Evolutionary conservation across 2,113 vertebrate species (phyloP), one percentile per base, ranked within the genome.

Genomic region (Euleptes europaea): DNA sequence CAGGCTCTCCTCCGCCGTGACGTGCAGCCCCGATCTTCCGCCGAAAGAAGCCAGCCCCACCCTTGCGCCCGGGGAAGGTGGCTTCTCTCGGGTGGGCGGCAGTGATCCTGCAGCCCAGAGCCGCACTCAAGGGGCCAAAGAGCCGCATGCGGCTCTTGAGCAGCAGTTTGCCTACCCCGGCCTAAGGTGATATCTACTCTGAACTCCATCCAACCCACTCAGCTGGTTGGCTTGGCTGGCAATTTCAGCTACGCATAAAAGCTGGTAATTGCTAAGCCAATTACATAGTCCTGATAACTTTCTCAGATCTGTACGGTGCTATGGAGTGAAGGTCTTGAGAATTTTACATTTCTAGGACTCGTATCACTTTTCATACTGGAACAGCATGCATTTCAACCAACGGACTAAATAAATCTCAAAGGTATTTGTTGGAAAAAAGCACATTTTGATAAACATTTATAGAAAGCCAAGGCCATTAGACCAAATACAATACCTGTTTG

Each of bases 401-500:
- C 38, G 70, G 35, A 1, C 2, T 13, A 65, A 23, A 15, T 19
- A 38, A 2, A 6, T 75, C 86, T 42, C 63, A 86, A 0, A 51
- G 4, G 35, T 83, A 72, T 31, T 44, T 15, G 81, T 35, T 31
- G 19, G 35, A 74, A 82, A n/a, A 65, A 8, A 65, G 31, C 31
- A 54, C 9, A 60, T 51, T 81, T 84, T 33, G 86, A 33, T 71
- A 87, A 84, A 26, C 40, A 83, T 31, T 2, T 17, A 67, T 84
- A 89, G 67, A 38, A 0, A 85, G 21, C 70, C 0, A 86, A 28
- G 70, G 15, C 38, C 60, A 63, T 23, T 63, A 82, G 5, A 57
- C 5, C 6, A 89, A 33, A 66, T 4, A 70, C 19, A 89, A 78
- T 96, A 98, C 98, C 98, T 98, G 94, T 98, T 98, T 65, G 97